Conservation (phyloP, 2,797 vertebrate genomes). For the Rhinoraja longicauda region DNA sequence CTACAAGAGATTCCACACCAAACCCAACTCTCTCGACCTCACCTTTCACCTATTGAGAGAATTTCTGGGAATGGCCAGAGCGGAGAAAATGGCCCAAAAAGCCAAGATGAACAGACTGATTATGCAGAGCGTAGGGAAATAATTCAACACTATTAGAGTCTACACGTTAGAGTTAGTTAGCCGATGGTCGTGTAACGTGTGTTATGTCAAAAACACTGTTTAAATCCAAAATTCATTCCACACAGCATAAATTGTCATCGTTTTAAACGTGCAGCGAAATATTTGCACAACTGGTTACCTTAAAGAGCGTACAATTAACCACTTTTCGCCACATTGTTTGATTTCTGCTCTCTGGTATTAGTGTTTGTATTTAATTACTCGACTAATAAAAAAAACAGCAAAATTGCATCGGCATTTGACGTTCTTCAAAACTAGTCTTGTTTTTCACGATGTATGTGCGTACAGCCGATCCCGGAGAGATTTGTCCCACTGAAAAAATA, state of each 20-base stretch:
- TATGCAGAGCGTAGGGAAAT: slow-evolving; percentile 57
- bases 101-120: slow-evolving; percentile 53
- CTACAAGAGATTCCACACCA: slow-evolving; percentile 46
- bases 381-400: slow-evolving; percentile 2
- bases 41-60: slow-evolving; percentile 59
- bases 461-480: background rate
- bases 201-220: background rate
- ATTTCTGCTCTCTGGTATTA: background rate
- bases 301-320: background rate
- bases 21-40: slow-evolving; percentile 55
- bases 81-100: slow-evolving; percentile 54
- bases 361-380: background rate
- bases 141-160: slow-evolving; percentile 35
- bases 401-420: background rate
- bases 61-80: slow-evolving; percentile 56
- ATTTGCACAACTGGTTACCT: background rate
- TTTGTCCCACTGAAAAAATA: background rate
- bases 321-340: background rate
- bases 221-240: background rate
- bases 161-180: background rate
- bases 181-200: background rate
- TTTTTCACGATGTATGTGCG: background rate
- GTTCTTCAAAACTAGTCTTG: background rate
- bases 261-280: background rate
- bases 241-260: background rate